Conservation (phyloP, 2,797 vertebrate genomes). For the Podarcis lilfordi region DNA sequence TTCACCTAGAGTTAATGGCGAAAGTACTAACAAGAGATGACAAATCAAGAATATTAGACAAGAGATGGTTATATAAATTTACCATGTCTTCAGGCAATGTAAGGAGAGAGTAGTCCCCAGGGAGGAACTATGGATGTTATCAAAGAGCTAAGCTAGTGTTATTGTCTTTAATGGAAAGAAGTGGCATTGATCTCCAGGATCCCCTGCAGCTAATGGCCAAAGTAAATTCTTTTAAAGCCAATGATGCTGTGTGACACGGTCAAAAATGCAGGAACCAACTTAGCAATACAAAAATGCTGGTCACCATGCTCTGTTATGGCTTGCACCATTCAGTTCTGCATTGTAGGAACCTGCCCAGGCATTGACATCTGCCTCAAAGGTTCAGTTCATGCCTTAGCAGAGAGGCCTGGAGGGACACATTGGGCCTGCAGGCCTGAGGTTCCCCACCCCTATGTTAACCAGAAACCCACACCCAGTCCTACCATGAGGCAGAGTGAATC, state of each 20-base stretch:
- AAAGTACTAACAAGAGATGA: constrained; percentile 58
- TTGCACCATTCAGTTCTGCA: background rate
- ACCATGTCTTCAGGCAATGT: constrained; percentile 57
- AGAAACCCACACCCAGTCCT: no score
- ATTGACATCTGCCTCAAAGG: no score
- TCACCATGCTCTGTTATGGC: constrained; percentile 25
- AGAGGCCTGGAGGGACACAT: no score
- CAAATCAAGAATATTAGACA: constrained; percentile 67
- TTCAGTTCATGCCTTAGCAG: no score
- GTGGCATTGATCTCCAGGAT: constrained; percentile 52
- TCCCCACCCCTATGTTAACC: no score
- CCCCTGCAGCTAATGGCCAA: constrained; percentile 64
- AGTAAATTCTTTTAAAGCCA: constrained; percentile 66
- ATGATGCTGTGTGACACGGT: constrained; percentile 23
- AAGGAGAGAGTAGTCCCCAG: constrained; percentile 54
- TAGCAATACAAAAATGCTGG: constrained; percentile 33
- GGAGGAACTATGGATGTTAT: constrained; percentile 57
- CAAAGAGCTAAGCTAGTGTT: constrained; percentile 56
- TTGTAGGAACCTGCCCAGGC: no score
- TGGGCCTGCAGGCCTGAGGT: no score
- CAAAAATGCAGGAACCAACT: constrained; percentile 52
- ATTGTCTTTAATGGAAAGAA: constrained; percentile 71
- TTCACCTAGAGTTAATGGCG: constrained; percentile 44
- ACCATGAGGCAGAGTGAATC: no score
- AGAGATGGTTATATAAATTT: constrained; percentile 64